Evolutionary conservation across 1,140 invertebrate species (phyloP).

Genomic region (Zaprionus tsacasi): DNA sequence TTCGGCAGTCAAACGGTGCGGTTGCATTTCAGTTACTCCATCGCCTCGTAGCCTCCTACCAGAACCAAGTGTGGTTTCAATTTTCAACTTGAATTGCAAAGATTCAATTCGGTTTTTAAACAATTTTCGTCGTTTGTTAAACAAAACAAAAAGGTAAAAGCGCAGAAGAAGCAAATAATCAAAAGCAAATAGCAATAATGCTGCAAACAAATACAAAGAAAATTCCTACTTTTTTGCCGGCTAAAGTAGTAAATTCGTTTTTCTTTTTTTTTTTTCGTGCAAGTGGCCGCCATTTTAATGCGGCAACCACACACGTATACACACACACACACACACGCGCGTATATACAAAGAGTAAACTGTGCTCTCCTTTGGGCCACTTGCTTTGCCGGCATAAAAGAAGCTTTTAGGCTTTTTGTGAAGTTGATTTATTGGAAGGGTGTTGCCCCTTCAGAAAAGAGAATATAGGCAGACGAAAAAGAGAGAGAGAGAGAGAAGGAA

Average conservation of each 20-base stretch:
- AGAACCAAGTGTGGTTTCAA: slow-evolving; percentile 37
- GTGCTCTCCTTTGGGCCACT: neutral
- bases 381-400: slow-evolving; percentile 34
- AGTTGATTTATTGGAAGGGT: slow-evolving; percentile 44
- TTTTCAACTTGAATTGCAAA: slow-evolving; percentile 46
- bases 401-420: slow-evolving; percentile 31
- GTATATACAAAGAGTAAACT: neutral
- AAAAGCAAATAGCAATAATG: slow-evolving; percentile 4
- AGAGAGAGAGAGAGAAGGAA: neutral
- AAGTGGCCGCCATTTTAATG: slow-evolving; percentile 46
- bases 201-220: neutral
- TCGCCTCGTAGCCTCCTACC: slow-evolving; percentile 49
- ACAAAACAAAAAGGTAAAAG: slow-evolving; percentile 42
- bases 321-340: slow-evolving; percentile 4
- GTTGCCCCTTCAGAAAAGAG: slow-evolving; percentile 28
- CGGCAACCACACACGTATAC: slow-evolving; percentile 25
- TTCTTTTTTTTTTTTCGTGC: slow-evolving; percentile 37
- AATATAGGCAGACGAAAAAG: slow-evolving; percentile 9
- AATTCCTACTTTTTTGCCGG: slow-evolving; percentile 38
- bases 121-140: slow-evolving; percentile 44
- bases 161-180: slow-evolving; percentile 1
- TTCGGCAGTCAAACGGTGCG: slow-evolving; percentile 69
- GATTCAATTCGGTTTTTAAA: slow-evolving; percentile 42
- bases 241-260: slow-evolving; percentile 40
- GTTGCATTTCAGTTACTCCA: slow-evolving; percentile 58